phyloP scores from a whole-genome alignment of 1,140 invertebrate genomes.

The Calliphora vicina region DNA sequence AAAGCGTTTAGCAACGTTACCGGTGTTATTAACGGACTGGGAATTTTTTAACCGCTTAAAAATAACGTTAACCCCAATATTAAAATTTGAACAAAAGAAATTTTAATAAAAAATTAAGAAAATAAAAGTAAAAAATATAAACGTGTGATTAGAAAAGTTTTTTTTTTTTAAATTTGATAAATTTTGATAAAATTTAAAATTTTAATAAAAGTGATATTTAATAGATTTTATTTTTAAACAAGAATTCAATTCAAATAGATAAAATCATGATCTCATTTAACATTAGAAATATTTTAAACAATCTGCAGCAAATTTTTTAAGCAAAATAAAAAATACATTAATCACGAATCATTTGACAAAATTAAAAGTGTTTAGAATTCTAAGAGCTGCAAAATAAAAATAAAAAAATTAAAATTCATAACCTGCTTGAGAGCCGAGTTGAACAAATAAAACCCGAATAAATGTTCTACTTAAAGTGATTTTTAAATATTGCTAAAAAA shows the following conservation, averaged over 20 bases:
- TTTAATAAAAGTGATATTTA: neutral
- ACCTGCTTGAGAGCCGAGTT: neutral
- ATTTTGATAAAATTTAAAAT: neutral
- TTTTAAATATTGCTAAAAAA: neutral
- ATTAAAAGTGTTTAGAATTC: neutral
- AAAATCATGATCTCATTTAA: conserved; percentile 1
- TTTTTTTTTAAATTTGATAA: neutral
- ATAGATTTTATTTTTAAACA: neutral
- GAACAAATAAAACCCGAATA: neutral
- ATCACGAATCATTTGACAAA: neutral
- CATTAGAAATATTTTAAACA: neutral
- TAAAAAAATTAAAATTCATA: neutral
- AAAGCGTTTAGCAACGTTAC: conserved; percentile 27
- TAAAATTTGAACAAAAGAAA: neutral
- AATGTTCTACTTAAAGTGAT: neutral
- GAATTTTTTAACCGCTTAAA: neutral
- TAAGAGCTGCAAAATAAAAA: neutral
- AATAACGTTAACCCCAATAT: conserved; percentile 2
- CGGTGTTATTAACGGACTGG: conserved; percentile 21
- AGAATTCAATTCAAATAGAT: neutral
- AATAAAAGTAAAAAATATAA: neutral
- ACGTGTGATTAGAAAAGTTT: neutral
- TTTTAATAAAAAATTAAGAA: neutral
- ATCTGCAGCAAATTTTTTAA: too few relatives aligned
- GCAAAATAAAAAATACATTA: neutral